Conservation (phyloP, 2,113 vertebrate genomes). For the Eulemur macaco region DNA sequence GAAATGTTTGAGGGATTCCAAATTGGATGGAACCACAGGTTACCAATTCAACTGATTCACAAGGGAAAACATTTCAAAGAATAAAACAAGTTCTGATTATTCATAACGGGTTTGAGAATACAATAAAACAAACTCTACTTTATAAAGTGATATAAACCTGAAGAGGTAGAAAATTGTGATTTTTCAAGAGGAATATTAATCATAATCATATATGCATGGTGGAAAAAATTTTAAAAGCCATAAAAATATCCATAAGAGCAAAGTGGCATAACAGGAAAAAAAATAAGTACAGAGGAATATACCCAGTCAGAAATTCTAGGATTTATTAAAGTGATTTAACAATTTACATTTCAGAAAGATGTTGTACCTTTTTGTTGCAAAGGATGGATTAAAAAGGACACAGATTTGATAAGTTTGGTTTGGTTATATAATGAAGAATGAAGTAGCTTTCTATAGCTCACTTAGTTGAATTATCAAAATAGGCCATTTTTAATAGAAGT, state of each 20-base stretch:
- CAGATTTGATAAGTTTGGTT: not conserved
- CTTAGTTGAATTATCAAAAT: not conserved
- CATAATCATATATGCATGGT: not conserved
- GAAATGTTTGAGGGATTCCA: not conserved
- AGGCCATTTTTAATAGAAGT: not conserved
- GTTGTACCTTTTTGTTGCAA: not conserved
- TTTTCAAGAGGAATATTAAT: not conserved
- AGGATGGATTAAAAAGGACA: not conserved
- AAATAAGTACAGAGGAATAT: not conserved
- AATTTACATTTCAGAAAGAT: not conserved
- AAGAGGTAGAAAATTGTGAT: not conserved
- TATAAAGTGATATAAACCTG: not conserved
- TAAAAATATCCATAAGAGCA: not conserved
- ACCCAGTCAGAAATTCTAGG: not conserved
- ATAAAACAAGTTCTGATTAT: not conserved
- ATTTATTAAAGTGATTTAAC: not conserved
- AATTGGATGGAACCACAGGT: not conserved
- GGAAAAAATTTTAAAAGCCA: not conserved
- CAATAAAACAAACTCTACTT: not conserved
- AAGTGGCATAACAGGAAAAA: not conserved
- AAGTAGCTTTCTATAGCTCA: not conserved
- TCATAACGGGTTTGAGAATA: not conserved
- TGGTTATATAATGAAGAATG: not conserved
- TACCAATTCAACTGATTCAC: not conserved
- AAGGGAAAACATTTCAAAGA: not conserved